Evolutionary conservation across 1,140 invertebrate species (phyloP).

Genomic region (Acyrthosiphon pisum): DNA sequence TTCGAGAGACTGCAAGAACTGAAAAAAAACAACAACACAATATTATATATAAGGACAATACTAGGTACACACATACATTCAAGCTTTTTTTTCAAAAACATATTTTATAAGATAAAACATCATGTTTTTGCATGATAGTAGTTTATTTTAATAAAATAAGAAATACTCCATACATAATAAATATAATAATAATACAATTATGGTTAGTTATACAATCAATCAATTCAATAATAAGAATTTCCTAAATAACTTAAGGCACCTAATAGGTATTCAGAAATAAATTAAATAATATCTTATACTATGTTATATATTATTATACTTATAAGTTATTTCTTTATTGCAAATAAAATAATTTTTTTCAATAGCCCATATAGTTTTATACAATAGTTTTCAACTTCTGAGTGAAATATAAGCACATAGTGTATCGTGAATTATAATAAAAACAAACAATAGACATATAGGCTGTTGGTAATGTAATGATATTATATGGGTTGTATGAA

Average conservation of each 20-base stretch:
- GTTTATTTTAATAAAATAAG: background rate
- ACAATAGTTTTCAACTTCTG: background rate
- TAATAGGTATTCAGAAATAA: background rate
- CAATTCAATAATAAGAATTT: background rate
- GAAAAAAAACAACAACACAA: slow-evolving; percentile 32
- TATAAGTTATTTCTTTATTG: background rate
- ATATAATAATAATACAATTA: too few species aligned
- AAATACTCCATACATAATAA: background rate
- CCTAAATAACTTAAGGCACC: background rate
- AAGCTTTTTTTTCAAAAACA: background rate
- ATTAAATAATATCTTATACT: background rate
- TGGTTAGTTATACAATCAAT: background rate
- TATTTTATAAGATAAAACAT: background rate
- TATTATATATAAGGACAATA: background rate
- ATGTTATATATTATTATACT: background rate
- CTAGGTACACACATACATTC: background rate
- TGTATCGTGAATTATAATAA: background rate
- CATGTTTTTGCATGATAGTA: background rate
- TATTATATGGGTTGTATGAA: background rate
- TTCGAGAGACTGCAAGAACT: slow-evolving; percentile 9
- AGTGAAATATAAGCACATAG: background rate
- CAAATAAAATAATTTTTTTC: background rate
- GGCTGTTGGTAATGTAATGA: background rate
- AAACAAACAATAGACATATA: slow-evolving; percentile 31
- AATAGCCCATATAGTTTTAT: background rate